A percentile compares a stretch with the other conserved stretches of the same genome.
These are phyloP conservation scores for Sturnira hondurensis DNA, from an alignment of 2,113 vertebrate genomes.

Conservation along the genomic window DNA sequence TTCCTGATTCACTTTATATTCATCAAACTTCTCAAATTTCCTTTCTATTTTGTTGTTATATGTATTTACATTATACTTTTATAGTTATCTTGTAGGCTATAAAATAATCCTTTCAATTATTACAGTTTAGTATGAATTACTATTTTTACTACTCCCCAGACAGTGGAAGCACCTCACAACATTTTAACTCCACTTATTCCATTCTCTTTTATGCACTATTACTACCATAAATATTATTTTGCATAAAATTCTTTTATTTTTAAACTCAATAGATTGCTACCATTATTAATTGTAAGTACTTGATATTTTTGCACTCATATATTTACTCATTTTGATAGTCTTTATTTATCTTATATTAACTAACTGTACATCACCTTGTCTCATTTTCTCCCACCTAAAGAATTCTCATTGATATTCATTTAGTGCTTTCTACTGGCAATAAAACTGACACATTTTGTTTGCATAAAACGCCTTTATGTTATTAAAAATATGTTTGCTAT, in stretches of 20 bases:
- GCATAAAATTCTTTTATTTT: neutral
- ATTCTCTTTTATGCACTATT: neutral
- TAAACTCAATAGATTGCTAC: neutral
- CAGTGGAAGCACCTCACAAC: neutral
- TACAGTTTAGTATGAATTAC: neutral
- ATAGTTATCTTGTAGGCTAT: neutral
- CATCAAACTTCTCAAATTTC: neutral
- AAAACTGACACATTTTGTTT: neutral
- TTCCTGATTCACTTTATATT: neutral
- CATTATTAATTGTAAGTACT: neutral
- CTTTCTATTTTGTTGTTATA: neutral
- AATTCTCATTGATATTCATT: neutral
- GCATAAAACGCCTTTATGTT: neutral
- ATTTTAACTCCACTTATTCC: neutral
- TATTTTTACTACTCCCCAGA: neutral
- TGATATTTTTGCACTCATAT: neutral
- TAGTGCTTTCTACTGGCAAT: neutral
- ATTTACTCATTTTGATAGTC: neutral
- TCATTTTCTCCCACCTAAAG: neutral
- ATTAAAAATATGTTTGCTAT: neutral
- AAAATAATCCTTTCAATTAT: neutral
- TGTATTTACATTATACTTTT: neutral
- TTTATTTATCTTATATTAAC: neutral
- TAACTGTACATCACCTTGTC: neutral
- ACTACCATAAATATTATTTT: neutral